Base-by-base conservation (phyloP, 2,888 invertebrate species). In the Parochlus steinenii region DNA sequence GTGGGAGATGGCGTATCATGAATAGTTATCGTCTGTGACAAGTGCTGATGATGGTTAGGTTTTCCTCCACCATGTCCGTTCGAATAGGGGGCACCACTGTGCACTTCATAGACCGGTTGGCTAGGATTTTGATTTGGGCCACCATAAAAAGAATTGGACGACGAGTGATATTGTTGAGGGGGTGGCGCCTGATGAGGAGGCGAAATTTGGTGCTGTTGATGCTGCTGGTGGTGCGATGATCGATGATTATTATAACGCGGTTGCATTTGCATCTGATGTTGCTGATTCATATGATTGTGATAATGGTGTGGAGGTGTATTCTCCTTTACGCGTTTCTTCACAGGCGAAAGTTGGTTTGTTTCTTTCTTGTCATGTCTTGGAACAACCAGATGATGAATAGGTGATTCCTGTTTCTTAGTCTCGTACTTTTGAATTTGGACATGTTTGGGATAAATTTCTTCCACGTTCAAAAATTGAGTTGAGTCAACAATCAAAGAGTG, bases 291-390 rank as follows among this genome's bases (percentile, higher is more conserved):
- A 17, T 23, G 33, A 28, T 56, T 55, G 24, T 56, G 55, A 31
- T 61, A 58, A 40, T 63, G 46, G 40, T 74, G 71, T 26, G 85
- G 90, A 16, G 92, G 92, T 16, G 90, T 86, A 50, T 86, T 89
- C 54, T 93, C 93, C 57, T 93, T 93, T 27, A 93, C 92, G 12
- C 93, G 72, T 56, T 95, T 95, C 65, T 95, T 95, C 17, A 93
- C 92, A 3, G 95, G 95, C 48, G 90, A 92, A 48, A 93, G 62
- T 54, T 92, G 92, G 38, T 83, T 81, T 38, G 80, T 77, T 52
- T 79, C 79, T 55, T 87, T 85, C 56, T 85, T 86, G 51, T 80
- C 74, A 46, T 71, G 58, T 30, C 58, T 56, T 41, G 58, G 58
- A 45, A 58, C 58, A 47, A 56, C 53, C 48, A 59, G 49, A 47